These are phyloP conservation scores for Cyprinella venusta DNA, from an alignment of 2,797 vertebrate genomes.

Conservation along the genomic window DNA sequence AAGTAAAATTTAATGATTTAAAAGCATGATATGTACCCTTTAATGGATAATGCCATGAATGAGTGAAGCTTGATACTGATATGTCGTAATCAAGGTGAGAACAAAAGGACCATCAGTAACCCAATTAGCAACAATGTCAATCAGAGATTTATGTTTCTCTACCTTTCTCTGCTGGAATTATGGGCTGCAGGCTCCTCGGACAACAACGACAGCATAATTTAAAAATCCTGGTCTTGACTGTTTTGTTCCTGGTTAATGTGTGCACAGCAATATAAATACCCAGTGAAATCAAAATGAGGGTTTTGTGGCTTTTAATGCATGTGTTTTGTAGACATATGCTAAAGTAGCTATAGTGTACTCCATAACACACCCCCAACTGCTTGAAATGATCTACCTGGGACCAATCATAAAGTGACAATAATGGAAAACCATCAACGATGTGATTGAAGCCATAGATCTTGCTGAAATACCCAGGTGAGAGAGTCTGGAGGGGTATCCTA, in stretches of 20 bases:
- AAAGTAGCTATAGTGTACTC: not conserved
- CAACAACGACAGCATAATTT: not conserved
- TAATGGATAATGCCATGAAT: not conserved
- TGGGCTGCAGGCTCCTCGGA: not conserved
- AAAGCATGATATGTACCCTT: too few relatives aligned
- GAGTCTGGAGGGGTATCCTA: conserved; percentile 1
- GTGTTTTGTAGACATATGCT: conserved; percentile 2
- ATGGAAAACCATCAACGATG: not conserved
- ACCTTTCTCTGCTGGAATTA: not conserved
- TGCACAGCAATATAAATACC: not conserved
- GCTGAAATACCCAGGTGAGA: not conserved
- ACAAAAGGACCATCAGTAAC: not conserved
- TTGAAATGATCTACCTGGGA: not conserved
- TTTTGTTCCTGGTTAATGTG: conserved; percentile 2
- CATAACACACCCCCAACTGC: not conserved
- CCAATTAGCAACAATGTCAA: not conserved
- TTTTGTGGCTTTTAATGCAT: not conserved
- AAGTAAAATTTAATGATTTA: too few relatives aligned
- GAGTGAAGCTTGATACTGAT: not conserved
- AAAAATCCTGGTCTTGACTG: not conserved
- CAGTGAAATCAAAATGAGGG: not conserved
- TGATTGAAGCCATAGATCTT: conserved; percentile 1
- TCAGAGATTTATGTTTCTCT: not conserved
- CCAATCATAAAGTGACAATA: not conserved
- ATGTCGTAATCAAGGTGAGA: not conserved